A percentile compares a stretch with the other conserved stretches of the same genome.
Evolutionary conservation across 1,140 invertebrate genomes (phyloP).

Genomic region (Leptonema lineaticorne): DNA sequence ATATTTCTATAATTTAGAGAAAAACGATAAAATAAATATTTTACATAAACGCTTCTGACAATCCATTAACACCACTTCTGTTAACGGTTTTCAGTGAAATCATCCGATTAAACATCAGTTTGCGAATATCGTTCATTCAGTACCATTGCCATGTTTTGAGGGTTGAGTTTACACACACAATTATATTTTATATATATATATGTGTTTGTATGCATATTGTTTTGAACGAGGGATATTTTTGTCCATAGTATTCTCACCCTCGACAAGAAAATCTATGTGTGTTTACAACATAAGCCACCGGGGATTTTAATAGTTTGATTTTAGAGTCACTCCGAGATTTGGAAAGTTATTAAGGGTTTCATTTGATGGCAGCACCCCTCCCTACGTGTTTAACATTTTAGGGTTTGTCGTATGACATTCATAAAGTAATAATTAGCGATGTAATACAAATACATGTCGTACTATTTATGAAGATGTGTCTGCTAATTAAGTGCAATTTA

Average conservation of each 20-base stretch:
- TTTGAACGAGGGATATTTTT: slow-evolving; percentile 10
- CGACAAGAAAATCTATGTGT: slow-evolving; percentile 26
- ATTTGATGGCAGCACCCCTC: neutral
- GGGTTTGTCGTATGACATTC: no score
- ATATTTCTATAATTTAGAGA: no score
- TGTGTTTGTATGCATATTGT: no score
- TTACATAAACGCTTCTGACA: neutral
- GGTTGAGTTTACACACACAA: no score
- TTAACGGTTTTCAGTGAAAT: neutral
- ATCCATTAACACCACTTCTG: neutral
- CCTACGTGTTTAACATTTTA: no score
- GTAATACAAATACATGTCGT: no score
- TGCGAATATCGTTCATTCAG: neutral
- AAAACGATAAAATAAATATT: no score
- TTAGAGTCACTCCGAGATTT: slow-evolving; percentile 33
- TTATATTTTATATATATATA: no score
- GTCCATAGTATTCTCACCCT: neutral
- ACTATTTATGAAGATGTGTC: no score
- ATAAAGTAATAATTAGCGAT: no score
- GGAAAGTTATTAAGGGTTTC: slow-evolving; percentile 1
- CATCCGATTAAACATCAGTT: neutral
- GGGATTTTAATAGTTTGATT: slow-evolving; percentile 41
- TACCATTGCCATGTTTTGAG: neutral
- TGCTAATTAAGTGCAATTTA: no score
- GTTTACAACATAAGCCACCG: slow-evolving; percentile 40